Conservation (phyloP, 2,888 invertebrate genomes). For the Enchytraeus crypticus region DNA sequence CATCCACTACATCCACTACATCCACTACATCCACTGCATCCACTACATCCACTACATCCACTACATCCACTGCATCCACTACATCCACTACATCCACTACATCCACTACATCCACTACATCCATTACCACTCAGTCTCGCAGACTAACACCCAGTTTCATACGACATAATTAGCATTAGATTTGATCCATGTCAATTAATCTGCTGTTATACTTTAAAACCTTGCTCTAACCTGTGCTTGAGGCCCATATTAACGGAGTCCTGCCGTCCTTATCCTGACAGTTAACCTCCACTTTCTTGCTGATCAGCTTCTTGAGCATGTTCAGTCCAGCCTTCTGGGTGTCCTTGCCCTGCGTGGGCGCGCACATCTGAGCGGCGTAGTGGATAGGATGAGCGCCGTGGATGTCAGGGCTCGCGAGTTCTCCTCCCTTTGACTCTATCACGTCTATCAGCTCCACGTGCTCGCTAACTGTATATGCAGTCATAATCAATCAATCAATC, state of each 20-base stretch:
- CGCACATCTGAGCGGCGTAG: background rate
- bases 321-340: background rate
- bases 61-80: too few relatives aligned
- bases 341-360: background rate
- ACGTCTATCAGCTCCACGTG: background rate
- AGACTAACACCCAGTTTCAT: too few relatives aligned
- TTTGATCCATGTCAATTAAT: too few relatives aligned
- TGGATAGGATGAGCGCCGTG: background rate
- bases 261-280: background rate
- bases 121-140: too few relatives aligned
- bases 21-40: too few relatives aligned
- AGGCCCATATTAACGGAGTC: background rate
- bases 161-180: too few relatives aligned
- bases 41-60: too few relatives aligned
- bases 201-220: too few relatives aligned
- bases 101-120: too few relatives aligned
- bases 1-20: too few relatives aligned
- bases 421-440: background rate
- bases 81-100: too few relatives aligned
- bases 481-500: too few relatives aligned
- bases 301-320: background rate
- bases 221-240: background rate
- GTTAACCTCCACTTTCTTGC: background rate
- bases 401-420: background rate
- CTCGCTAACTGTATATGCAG: background rate